These are phyloP conservation scores for Erithacus rubecula DNA, from an alignment of 2,797 vertebrate species.

Conservation along the genomic window DNA sequence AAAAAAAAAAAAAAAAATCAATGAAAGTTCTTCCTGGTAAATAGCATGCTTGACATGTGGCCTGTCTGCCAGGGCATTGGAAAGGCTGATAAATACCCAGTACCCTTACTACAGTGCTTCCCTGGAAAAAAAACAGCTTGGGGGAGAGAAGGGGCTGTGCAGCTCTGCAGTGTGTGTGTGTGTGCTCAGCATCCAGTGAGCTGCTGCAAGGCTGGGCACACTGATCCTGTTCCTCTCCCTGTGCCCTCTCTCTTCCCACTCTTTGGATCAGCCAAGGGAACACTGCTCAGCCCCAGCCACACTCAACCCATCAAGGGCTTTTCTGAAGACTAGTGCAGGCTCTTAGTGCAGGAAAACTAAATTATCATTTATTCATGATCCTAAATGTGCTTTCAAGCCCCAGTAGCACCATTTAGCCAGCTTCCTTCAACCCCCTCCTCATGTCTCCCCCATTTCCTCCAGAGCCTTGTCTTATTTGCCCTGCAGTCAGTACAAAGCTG, in stretches of 20 bases:
- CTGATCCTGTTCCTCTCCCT: background rate
- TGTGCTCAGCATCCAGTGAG: background rate
- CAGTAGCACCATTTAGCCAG: background rate
- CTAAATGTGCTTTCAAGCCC: background rate
- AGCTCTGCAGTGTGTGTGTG: background rate
- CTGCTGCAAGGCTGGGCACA: background rate
- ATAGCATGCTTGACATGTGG: constrained; percentile 14
- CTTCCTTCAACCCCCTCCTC: background rate
- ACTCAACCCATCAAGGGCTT: background rate
- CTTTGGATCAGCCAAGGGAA: background rate
- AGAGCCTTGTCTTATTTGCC: background rate
- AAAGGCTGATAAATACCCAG: background rate
- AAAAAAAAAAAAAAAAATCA: constrained; percentile 27
- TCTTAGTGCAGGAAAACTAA: background rate
- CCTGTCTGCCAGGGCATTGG: background rate
- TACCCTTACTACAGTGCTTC: background rate
- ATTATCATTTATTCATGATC: background rate
- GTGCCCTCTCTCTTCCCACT: background rate
- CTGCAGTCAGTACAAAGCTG: background rate
- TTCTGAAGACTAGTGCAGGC: background rate
- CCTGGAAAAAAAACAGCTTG: background rate
- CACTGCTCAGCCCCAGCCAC: background rate
- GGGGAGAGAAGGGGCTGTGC: background rate
- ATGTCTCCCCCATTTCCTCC: background rate
- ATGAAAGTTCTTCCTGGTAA: constrained; percentile 49